phyloP scores from a whole-genome alignment of 2,113 vertebrate species.

The Trogon surrucura region DNA sequence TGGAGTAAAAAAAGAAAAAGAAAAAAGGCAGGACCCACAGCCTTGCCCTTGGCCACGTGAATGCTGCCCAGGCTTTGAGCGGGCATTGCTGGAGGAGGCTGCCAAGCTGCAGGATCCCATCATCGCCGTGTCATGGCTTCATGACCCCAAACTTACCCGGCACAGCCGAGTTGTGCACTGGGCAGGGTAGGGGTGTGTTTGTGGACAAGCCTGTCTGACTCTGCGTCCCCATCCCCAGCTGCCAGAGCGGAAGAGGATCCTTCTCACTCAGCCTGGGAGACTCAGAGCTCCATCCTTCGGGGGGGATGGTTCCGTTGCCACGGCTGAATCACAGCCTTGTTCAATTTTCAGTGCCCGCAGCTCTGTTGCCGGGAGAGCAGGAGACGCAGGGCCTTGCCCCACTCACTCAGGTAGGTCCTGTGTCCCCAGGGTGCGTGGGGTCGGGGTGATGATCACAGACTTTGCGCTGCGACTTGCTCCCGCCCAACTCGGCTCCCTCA shows the following conservation, averaged over 20 bases:
- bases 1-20: not conserved
- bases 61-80: not conserved
- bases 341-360: too few species aligned
- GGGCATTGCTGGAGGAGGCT: not conserved
- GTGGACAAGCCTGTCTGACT: not conserved
- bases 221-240: not conserved
- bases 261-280: not conserved
- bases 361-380: too few species aligned
- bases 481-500: too few species aligned
- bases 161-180: not conserved
- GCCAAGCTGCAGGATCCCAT: not conserved
- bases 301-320: not conserved
- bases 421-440: not conserved
- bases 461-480: accelerated
- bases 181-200: not conserved
- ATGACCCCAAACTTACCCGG: not conserved
- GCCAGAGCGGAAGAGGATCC: not conserved
- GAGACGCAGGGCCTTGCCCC: too few species aligned
- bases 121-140: not conserved
- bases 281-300: not conserved
- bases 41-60: not conserved
- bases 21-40: not conserved
- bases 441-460: accelerated
- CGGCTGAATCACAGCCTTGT: too few species aligned
- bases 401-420: conserved; percentile 72